Evolutionary conservation across 1,140 invertebrate species (phyloP).

Genomic region (Drosophila aff.): DNA sequence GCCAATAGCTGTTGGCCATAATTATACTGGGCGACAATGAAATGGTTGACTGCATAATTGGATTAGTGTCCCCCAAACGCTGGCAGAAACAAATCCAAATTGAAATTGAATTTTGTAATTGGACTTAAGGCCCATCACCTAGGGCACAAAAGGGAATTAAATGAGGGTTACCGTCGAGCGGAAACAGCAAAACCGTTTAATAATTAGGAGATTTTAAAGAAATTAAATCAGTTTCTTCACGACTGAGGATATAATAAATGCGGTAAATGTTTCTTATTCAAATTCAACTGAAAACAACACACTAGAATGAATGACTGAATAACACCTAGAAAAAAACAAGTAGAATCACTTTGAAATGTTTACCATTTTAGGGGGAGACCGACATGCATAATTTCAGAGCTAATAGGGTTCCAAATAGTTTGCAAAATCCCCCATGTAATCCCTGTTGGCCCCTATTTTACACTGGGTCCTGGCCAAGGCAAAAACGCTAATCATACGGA

Average conservation of each 20-base stretch:
- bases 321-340: not conserved
- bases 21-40: conserved; percentile 66
- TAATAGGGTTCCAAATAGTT: conserved; percentile 44
- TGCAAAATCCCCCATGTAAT: conserved; percentile 29
- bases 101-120: conserved; percentile 56
- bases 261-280: not conserved
- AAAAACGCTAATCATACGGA: conserved; percentile 51
- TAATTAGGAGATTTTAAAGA: conserved; percentile 6
- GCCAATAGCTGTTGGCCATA: conserved; percentile 51
- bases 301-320: not conserved
- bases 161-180: conserved; percentile 29
- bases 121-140: conserved; percentile 31
- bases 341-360: conserved; percentile 2
- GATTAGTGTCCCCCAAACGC: conserved; percentile 40
- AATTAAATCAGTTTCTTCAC: not conserved
- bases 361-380: conserved; percentile 2
- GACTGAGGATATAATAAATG: not conserved
- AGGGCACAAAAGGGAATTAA: conserved; percentile 38
- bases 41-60: conserved; percentile 65
- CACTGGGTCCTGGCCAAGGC: conserved; percentile 32
- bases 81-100: conserved; percentile 41
- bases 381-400: conserved; percentile 24
- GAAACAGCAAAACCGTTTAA: conserved; percentile 11
- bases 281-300: not conserved
- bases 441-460: conserved; percentile 23